Evolutionary conservation across 2,888 invertebrate species (phyloP).

Genomic region (Rhingia campestris): DNA sequence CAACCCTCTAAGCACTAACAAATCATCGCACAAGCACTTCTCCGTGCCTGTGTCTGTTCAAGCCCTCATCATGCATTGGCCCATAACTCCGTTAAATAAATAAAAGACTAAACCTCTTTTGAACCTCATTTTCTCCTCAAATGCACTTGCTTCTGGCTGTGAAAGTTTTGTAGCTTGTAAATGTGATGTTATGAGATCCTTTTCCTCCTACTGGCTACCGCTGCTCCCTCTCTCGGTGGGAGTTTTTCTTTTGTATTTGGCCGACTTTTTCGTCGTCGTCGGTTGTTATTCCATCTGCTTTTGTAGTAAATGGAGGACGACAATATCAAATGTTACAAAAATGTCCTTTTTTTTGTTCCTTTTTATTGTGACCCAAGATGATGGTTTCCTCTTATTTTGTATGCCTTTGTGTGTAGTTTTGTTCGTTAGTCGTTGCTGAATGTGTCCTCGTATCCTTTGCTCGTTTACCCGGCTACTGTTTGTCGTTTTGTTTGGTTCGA

Average conservation of each 20-base stretch:
- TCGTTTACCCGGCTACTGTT: slow-evolving; percentile 54
- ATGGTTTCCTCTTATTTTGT: background rate
- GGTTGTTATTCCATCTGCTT: slow-evolving; percentile 55
- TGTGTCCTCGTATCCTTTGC: slow-evolving; percentile 50
- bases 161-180: slow-evolving; percentile 70
- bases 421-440: slow-evolving; percentile 22
- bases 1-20: slow-evolving; percentile 32
- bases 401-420: slow-evolving; percentile 21
- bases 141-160: slow-evolving; percentile 70
- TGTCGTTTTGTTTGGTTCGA: slow-evolving; percentile 38
- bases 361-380: slow-evolving; percentile 58
- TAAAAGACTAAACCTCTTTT: slow-evolving; percentile 38
- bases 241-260: slow-evolving; percentile 17
- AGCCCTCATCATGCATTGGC: slow-evolving; percentile 26
- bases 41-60: background rate
- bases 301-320: slow-evolving; percentile 53
- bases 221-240: background rate
- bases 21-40: slow-evolving; percentile 46
- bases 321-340: slow-evolving; percentile 67
- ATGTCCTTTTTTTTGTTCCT: slow-evolving; percentile 3
- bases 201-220: slow-evolving; percentile 6
- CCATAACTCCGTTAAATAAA: slow-evolving; percentile 35
- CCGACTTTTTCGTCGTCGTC: slow-evolving; percentile 34
- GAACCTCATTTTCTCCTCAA: slow-evolving; percentile 64
- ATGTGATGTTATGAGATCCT: slow-evolving; percentile 61